Base-by-base conservation (phyloP, 37 sponge, comb jelly and placozoan species). In the Axinella damicornis region DNA sequence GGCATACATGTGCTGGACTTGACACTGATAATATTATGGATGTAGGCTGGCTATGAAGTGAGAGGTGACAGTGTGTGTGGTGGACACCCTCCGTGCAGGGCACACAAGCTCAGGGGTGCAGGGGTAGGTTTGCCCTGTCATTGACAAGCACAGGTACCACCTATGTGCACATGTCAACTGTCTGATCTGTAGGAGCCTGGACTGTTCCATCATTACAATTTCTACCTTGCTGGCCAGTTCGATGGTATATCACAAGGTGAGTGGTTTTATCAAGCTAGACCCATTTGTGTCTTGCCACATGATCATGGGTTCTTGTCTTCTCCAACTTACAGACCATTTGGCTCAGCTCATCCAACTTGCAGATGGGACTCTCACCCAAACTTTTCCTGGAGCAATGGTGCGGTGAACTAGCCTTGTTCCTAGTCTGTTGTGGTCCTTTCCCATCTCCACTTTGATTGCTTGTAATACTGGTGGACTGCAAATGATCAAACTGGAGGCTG, bases 271-370 rank as follows among this genome's bases (percentile, higher is more conserved):
- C 27, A 5, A 4, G 46, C 46, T 46, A 46, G 46, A 46, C 46
- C 46, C 46, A 12, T n/a, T n/a, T n/a, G n/a, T n/a, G n/a, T n/a
- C n/a, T n/a, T n/a, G n/a, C n/a, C n/a, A n/a, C n/a, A n/a, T n/a
- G n/a, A n/a, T n/a, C n/a, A n/a, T n/a, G n/a, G n/a, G n/a, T n/a
- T n/a, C n/a, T n/a, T n/a, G n/a, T n/a, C n/a, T n/a, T n/a, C n/a
- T n/a, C 9, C 46, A 46, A 12, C 46, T 12, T 61, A 14, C 25
- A 61, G 73, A 73, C 56, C 73, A 73, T 24, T 30, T 73, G 17
- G 53, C 73, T 27, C 40, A 73, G 38, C 28, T 73, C 24, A 19
- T 53, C 30, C 56, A 53, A 53, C 73, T 73, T 37, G 40, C 73
- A 19, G 73, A 40, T 38, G 69, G 38, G 14, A 69, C 46, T 9